A percentile compares a stretch with the other conserved stretches of the same genome.
These are phyloP conservation scores for Onychomys arenicola DNA, from an alignment of 2,797 vertebrate species.

Conservation along the genomic window DNA sequence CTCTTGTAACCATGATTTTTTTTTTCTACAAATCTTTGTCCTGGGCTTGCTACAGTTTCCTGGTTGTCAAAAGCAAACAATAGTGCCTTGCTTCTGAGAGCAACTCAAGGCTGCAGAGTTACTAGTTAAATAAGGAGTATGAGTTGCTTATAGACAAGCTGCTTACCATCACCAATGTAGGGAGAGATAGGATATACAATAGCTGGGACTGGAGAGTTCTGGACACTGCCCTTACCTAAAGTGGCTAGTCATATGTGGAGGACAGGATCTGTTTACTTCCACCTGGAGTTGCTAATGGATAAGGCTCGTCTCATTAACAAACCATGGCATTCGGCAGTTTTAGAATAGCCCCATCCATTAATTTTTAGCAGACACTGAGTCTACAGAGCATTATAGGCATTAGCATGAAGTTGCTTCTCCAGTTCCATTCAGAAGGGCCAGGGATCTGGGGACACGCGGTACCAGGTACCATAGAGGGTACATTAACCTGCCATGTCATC, in stretches of 20 bases:
- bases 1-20: neutral
- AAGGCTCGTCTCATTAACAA: constrained; percentile 40
- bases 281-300: constrained; percentile 13
- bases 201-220: neutral
- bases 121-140: constrained; percentile 5
- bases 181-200: neutral
- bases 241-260: neutral
- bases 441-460: neutral
- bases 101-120: neutral
- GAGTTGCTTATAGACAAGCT: constrained; percentile 22
- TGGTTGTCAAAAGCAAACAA: constrained; percentile 51
- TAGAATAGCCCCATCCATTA: constrained; percentile 38
- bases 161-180: neutral
- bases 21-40: neutral
- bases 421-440: neutral
- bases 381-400: neutral
- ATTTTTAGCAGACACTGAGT: constrained; percentile 44
- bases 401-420: neutral
- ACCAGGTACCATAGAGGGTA: neutral
- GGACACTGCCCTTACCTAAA: neutral
- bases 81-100: neutral
- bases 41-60: constrained; percentile 24
- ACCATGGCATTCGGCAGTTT: neutral
- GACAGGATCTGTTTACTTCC: neutral
- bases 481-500: neutral